phyloP scores from a whole-genome alignment of 2,888 invertebrate species.

The Hydrotaea diabolus region DNA sequence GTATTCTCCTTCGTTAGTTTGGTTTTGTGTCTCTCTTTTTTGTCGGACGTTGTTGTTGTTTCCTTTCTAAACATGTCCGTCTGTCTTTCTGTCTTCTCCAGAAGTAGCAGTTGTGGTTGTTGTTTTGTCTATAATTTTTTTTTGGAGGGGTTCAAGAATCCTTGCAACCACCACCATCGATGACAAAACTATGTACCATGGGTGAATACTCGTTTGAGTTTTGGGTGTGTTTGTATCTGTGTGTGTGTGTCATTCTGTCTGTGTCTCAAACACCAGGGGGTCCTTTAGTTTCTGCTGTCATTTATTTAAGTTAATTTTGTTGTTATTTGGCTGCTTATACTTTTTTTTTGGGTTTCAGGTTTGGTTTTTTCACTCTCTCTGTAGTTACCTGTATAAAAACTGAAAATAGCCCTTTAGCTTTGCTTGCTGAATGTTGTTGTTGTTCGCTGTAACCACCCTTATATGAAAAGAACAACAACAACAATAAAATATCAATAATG shows the following conservation, averaged over 20 bases:
- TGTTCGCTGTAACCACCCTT: not conserved
- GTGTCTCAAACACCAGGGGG: conserved; percentile 50
- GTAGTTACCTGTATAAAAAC: conserved; percentile 35
- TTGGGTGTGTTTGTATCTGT: not conserved
- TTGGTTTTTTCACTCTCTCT: not conserved
- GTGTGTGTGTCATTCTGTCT: conserved; percentile 4
- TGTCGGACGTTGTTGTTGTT: conserved; percentile 30
- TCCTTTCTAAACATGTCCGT: conserved; percentile 46
- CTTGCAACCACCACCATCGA: conserved; percentile 51
- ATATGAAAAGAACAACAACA: not conserved
- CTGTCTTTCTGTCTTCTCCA: not conserved
- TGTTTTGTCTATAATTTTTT: conserved; percentile 24
- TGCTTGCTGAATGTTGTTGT: not conserved
- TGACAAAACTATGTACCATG: conserved; percentile 3
- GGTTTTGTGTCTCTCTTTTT: conserved; percentile 22
- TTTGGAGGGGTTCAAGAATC: conserved; percentile 55
- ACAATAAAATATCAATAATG: conserved; percentile 26
- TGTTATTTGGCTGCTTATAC: not conserved
- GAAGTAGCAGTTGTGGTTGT: not conserved
- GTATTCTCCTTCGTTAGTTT: not conserved
- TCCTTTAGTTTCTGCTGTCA: conserved; percentile 35
- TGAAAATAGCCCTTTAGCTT: not conserved
- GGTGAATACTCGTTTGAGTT: conserved; percentile 15
- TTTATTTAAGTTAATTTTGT: conserved; percentile 55
- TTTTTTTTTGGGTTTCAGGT: conserved; percentile 10